Percentiles rank a stretch among this genome's conserved stretches.
Conservation (phyloP, 2,113 vertebrate genomes). For the Dipodomys stephensi region DNA sequence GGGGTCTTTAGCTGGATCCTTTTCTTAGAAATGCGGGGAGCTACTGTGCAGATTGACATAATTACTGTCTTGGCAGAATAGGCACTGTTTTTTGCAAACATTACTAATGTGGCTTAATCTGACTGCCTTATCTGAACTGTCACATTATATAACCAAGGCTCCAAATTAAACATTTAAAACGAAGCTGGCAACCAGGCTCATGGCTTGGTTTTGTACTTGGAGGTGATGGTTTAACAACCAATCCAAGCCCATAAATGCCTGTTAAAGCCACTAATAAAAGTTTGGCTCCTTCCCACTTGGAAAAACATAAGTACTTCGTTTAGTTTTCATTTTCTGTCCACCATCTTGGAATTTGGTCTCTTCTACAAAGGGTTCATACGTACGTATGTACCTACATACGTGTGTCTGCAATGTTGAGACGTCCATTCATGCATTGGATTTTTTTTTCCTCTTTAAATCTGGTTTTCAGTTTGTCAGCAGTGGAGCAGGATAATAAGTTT, state of each 20-base stretch:
- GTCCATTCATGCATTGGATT: not conserved
- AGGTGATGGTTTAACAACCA: conserved; percentile 68
- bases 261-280: conserved; percentile 71
- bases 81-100: conserved; percentile 11
- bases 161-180: conserved; percentile 67
- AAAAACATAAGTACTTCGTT: not conserved
- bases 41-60: conserved; percentile 47
- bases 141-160: conserved; percentile 68
- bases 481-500: not conserved
- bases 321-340: conserved; percentile 58
- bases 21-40: conserved; percentile 48
- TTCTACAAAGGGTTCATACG: not conserved
- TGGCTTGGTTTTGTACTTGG: conserved; percentile 67
- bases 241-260: conserved; percentile 68
- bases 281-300: conserved; percentile 58
- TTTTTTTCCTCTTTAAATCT: not conserved
- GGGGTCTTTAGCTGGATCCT: not conserved
- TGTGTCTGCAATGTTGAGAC: not conserved
- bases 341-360: conserved; percentile 73
- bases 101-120: conserved; percentile 61
- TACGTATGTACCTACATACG: no score
- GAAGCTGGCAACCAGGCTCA: conserved; percentile 46
- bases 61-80: conserved; percentile 51
- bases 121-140: conserved; percentile 65
- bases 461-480: not conserved